These are phyloP conservation scores for Cheirogaleus medius DNA, from an alignment of 2,113 vertebrate genomes.

Conservation along the genomic window DNA sequence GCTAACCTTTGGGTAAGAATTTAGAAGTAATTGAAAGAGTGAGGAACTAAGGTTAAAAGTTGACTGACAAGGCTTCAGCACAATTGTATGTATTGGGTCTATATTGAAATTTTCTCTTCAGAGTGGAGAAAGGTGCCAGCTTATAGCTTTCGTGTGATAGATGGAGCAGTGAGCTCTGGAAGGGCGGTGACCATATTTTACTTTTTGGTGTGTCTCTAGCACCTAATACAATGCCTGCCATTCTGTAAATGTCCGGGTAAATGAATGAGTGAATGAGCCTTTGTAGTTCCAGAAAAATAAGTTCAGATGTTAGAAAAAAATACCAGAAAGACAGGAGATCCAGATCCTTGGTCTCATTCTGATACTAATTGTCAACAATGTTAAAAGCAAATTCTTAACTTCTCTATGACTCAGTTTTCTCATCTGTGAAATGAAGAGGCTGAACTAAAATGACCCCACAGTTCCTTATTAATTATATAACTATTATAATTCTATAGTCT, in stretches of 20 bases:
- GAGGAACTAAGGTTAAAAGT: not conserved
- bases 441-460: not conserved
- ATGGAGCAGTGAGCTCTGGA: not conserved
- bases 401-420: not conserved
- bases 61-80: not conserved
- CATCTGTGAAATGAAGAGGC: not conserved
- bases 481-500: not conserved
- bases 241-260: not conserved
- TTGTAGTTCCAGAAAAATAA: not conserved
- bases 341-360: not conserved
- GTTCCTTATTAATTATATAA: not conserved
- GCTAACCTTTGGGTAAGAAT: not conserved
- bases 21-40: constrained; percentile 21
- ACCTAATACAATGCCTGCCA: not conserved
- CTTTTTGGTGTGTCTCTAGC: not conserved
- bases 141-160: not conserved
- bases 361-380: not conserved
- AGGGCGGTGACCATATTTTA: not conserved
- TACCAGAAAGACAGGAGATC: not conserved
- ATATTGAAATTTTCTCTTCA: not conserved
- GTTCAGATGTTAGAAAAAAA: not conserved
- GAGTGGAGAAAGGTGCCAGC: not conserved
- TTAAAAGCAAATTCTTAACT: not conserved
- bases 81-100: not conserved
- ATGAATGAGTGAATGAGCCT: not conserved